Percentiles rank a stretch among this genome's conserved stretches.
Conservation (phyloP, 2,797 vertebrate species). For the Propithecus deckenii region DNA sequence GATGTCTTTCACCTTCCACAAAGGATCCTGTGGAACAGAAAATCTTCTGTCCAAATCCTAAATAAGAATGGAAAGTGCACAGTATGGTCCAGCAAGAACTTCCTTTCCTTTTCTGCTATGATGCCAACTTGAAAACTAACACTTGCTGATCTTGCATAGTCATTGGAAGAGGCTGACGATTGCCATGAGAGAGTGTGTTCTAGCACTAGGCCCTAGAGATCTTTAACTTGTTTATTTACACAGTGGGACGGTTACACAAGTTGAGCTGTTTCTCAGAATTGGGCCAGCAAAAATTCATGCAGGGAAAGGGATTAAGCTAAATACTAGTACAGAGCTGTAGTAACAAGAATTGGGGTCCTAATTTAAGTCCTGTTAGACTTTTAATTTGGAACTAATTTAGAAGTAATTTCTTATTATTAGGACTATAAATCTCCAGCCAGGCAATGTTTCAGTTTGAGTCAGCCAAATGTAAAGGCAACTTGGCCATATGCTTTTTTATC, state of each 20-base stretch:
- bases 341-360: not conserved
- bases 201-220: not conserved
- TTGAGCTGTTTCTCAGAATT: not conserved
- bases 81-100: too few relatives aligned
- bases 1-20: not conserved
- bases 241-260: not conserved
- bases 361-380: not conserved
- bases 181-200: not conserved
- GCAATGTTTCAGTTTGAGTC: not conserved
- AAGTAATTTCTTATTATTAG: not conserved
- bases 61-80: not conserved
- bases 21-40: not conserved
- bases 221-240: not conserved
- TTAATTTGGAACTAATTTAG: not conserved
- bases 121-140: not conserved
- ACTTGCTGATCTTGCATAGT: not conserved
- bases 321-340: not conserved
- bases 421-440: not conserved
- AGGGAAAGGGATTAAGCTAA: not conserved
- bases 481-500: not conserved
- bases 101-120: not conserved
- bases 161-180: not conserved
- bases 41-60: not conserved
- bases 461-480: slow-evolving; percentile 2
- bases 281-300: not conserved